These are phyloP conservation scores for Actinopyga echinites DNA, from an alignment of 53 echinoderm and acorn worm species.

Conservation along the genomic window DNA sequence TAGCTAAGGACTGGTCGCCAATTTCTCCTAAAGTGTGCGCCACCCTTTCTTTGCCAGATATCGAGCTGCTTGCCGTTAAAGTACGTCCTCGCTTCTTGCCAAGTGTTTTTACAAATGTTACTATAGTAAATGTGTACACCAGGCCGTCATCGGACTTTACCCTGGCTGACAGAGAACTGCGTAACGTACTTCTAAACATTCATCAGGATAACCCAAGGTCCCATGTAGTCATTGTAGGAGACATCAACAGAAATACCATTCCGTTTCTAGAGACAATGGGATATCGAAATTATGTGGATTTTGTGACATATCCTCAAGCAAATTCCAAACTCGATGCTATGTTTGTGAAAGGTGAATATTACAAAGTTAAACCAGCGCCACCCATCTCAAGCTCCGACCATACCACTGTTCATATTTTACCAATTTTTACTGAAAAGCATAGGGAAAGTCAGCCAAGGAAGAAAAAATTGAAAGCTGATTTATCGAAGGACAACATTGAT, in stretches of 20 bases:
- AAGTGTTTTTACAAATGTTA: constrained; percentile 17
- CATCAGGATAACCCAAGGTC: neutral
- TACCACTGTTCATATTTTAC: constrained; percentile 27
- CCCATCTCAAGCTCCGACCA: neutral
- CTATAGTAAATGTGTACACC: constrained; percentile 9
- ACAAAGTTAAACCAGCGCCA: constrained; percentile 2
- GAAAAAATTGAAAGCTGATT: constrained; percentile 1
- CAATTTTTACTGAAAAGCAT: constrained; percentile 2
- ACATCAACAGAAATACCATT: constrained; percentile 12
- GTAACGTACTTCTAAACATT: neutral
- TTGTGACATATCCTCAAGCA: constrained; percentile 25
- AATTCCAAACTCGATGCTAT: constrained; percentile 26
- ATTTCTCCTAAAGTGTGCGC: constrained; percentile 9
- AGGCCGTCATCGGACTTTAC: constrained; percentile 13
- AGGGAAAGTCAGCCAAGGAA: neutral
- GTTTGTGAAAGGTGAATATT: constrained; percentile 16
- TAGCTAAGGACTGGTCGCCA: neutral
- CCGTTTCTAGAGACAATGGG: constrained; percentile 30
- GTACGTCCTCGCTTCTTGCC: constrained; percentile 5
- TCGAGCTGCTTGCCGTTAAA: constrained; percentile 5
- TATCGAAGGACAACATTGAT: constrained; percentile 3
- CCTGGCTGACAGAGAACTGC: constrained; percentile 1
- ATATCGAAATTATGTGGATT: constrained; percentile 34
- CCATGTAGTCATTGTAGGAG: constrained; percentile 19
- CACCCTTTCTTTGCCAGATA: neutral